Evolutionary conservation across 1,140 invertebrate genomes (phyloP).

Genomic region (Anagrus nilaparvatae): DNA sequence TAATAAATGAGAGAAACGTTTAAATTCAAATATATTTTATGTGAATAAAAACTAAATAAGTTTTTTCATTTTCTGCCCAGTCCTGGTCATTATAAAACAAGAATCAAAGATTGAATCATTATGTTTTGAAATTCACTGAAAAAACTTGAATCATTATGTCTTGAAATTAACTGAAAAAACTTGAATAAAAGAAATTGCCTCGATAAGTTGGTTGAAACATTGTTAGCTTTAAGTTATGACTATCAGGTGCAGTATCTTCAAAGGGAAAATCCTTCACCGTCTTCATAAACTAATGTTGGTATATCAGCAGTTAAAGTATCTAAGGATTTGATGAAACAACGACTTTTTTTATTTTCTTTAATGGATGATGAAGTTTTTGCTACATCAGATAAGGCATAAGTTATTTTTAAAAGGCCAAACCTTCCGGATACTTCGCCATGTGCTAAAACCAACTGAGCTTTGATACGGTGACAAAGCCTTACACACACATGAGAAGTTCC

Average conservation of each 20-base stretch:
- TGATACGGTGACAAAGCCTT: slow-evolving; percentile 60
- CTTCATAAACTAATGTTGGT: slow-evolving; percentile 25
- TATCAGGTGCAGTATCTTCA: slow-evolving; percentile 60
- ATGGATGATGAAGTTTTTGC: no score
- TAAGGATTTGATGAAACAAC: slow-evolving; percentile 12
- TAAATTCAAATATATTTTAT: no score
- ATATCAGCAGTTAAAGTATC: slow-evolving; percentile 23
- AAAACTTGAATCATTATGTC: no score
- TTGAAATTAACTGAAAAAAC: no score
- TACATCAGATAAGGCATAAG: slow-evolving; percentile 35
- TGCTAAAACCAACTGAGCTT: slow-evolving; percentile 64
- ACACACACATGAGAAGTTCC: slow-evolving; percentile 51
- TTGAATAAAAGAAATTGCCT: slow-evolving; percentile 62
- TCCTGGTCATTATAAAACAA: no score
- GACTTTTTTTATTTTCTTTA: slow-evolving; percentile 19
- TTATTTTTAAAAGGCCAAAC: slow-evolving; percentile 39
- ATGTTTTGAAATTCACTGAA: no score
- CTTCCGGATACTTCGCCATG: slow-evolving; percentile 51
- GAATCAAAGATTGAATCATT: no score
- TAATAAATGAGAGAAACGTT: no score
- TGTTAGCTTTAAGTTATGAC: slow-evolving; percentile 67
- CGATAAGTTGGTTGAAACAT: slow-evolving; percentile 67
- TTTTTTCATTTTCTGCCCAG: no score
- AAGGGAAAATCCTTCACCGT: slow-evolving; percentile 59
- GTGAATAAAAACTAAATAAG: no score